Evolutionary conservation across 2,888 invertebrate genomes (phyloP).

Genomic region (Serrognathus titanus): DNA sequence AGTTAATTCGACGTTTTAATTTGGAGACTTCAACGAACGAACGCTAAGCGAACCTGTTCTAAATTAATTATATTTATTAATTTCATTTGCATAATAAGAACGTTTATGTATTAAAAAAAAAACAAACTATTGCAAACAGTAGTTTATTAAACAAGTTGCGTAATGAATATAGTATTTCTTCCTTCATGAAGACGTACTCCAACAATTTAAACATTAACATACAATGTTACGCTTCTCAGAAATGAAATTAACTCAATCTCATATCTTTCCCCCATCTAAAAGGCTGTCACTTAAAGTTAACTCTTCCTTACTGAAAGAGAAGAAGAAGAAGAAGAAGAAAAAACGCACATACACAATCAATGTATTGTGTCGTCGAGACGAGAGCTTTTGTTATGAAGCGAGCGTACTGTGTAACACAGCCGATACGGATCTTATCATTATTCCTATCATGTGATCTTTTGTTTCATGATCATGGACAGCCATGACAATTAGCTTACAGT

Average conservation of each 20-base stretch:
- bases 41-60: no score
- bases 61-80: no score
- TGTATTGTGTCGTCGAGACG: constrained; percentile 12
- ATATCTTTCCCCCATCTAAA: constrained; percentile 5
- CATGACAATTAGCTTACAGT: constrained; percentile 29
- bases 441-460: constrained; percentile 37
- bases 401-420: constrained; percentile 18
- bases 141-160: no score
- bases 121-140: no score
- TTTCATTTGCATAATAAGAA: no score
- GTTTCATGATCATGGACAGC: constrained; percentile 30
- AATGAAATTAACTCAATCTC: constrained; percentile 12
- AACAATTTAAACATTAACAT: constrained; percentile 12
- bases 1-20: no score
- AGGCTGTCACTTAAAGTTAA: constrained; percentile 16
- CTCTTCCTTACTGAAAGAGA: constrained; percentile 9
- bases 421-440: constrained; percentile 27
- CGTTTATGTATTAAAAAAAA: no score
- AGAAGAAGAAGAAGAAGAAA: background rate
- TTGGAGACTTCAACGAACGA: no score
- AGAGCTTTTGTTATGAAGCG: constrained; percentile 17
- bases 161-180: no score
- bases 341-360: constrained; percentile 13
- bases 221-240: constrained; percentile 17
- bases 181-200: background rate